Evolutionary conservation across 2,113 vertebrate genomes (phyloP), one percentile per base, ranked within the genome.

Genomic region (Tragulus kanchil): DNA sequence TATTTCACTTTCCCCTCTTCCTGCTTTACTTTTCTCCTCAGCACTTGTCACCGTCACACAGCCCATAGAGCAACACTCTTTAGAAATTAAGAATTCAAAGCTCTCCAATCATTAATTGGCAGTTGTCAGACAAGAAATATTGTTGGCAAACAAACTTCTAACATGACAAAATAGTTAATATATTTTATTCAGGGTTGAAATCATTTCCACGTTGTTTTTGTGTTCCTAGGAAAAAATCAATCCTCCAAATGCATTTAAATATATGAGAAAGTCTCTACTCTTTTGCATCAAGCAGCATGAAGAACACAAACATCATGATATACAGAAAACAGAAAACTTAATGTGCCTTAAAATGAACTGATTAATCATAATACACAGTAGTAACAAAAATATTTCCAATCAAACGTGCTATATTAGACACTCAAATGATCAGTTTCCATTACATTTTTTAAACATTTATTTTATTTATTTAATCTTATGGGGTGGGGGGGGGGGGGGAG

Each of bases 341-440:
- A 89, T 52, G 4, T 50, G 8, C 1, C 67, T 86, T 42, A 82
- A 85, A 10, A 89, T n/a, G 28, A 28, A 85, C 67, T 92, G 52
- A 61, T 36, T 50, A 52, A n/a, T 36, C 87, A 85, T 65, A 81
- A 79, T 54, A 79, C 64, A 52, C 36, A 89, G 0, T 45, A 45
- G 14, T 82, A 71, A 69, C 73, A 79, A 79, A 96, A 82, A 59
- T 52, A 82, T 94, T 93, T 77, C 23, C 36, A 88, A 54, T 62
- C 61, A 28, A 67, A 95, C 96, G 78, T 69, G 9, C 11, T 78
- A 1, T 93, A 88, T 64, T 79, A 85, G 10, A 59, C 25, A 78
- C 4, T 85, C 25, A 82, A 81, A 86, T 94, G 21, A 89, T 89
- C 45, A 64, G 25, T 59, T 86, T n/a, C 61, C 31, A 89, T 71